Percentiles rank a stretch among this genome's conserved stretches.
Conservation (phyloP, 2,888 invertebrate genomes). For the Sphinx pinastri region DNA sequence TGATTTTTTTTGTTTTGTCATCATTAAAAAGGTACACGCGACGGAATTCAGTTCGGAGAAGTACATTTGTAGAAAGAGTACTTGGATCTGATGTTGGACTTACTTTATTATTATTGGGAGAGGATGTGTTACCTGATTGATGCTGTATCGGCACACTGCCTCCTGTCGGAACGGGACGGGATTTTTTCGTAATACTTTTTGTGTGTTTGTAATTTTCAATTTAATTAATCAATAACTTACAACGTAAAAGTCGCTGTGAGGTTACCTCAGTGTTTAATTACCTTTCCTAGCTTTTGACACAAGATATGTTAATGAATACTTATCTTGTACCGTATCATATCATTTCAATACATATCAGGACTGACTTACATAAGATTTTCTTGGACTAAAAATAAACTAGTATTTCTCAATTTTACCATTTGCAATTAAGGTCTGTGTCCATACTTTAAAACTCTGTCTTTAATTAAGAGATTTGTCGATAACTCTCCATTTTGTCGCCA, state of each 20-base stretch:
- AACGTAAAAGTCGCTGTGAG: background rate
- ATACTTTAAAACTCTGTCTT: conserved; percentile 50
- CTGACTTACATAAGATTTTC: background rate
- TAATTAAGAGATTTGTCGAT: conserved; percentile 64
- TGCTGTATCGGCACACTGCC: conserved; percentile 44
- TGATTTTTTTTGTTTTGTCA: conserved; percentile 38
- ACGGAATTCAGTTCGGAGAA: conserved; percentile 62
- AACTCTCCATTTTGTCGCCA: conserved; percentile 55
- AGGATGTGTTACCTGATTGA: conserved; percentile 58
- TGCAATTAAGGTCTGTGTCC: conserved; percentile 39
- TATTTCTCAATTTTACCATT: background rate
- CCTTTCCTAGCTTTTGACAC: background rate
- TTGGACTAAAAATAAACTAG: background rate
- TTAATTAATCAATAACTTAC: background rate
- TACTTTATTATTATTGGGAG: conserved; percentile 68
- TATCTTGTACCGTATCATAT: background rate
- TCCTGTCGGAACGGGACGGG: background rate
- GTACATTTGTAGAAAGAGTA: conserved; percentile 62
- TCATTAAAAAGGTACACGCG: conserved; percentile 48
- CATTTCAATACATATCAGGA: background rate
- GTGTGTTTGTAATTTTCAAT: background rate
- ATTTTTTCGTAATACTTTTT: conserved; percentile 4
- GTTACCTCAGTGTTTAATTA: background rate
- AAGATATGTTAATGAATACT: background rate
- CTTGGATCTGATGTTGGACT: conserved; percentile 56